A percentile compares a stretch with the other conserved stretches of the same genome.
These are phyloP conservation scores for Bolinopsis microptera DNA, from an alignment of 37 sponge, comb jelly and placozoan species.

Conservation along the genomic window DNA sequence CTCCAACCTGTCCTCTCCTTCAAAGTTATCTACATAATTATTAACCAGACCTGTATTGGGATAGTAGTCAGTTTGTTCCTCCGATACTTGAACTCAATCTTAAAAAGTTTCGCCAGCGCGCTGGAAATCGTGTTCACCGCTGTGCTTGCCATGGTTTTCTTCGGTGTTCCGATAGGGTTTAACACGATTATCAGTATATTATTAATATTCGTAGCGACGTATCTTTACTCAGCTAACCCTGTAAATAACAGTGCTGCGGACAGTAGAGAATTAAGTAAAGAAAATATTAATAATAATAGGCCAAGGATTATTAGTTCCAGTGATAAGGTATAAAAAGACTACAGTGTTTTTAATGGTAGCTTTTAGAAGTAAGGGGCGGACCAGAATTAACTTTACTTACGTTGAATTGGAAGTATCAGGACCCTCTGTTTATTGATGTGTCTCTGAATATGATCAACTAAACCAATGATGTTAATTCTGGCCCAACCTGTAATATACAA, in stretches of 20 bases:
- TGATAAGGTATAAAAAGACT: background rate
- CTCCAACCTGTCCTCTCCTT: background rate
- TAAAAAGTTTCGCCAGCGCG: conserved; percentile 68
- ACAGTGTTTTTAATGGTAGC: background rate
- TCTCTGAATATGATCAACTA: no score
- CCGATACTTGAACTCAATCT: conserved; percentile 62
- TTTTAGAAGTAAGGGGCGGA: no score
- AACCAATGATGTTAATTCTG: no score
- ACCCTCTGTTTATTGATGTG: no score
- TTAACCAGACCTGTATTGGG: conserved; percentile 60
- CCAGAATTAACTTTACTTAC: no score
- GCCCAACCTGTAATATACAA: no score
- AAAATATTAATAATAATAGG: background rate
- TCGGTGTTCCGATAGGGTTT: conserved; percentile 35
- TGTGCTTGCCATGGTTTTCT: conserved; percentile 42
- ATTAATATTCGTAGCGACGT: conserved; percentile 37
- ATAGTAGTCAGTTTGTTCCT: conserved; percentile 66
- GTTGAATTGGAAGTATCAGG: no score
- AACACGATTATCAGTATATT: conserved; percentile 3
- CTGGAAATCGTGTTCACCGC: conserved; percentile 66
- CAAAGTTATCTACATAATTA: conserved; percentile 24
- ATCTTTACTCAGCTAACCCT: conserved; percentile 60
- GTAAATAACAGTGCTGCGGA: conserved; percentile 42
- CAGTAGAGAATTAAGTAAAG: background rate
- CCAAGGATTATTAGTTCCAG: background rate